phyloP scores from a whole-genome alignment of 2,113 vertebrate species.

The Promerops cafer region DNA sequence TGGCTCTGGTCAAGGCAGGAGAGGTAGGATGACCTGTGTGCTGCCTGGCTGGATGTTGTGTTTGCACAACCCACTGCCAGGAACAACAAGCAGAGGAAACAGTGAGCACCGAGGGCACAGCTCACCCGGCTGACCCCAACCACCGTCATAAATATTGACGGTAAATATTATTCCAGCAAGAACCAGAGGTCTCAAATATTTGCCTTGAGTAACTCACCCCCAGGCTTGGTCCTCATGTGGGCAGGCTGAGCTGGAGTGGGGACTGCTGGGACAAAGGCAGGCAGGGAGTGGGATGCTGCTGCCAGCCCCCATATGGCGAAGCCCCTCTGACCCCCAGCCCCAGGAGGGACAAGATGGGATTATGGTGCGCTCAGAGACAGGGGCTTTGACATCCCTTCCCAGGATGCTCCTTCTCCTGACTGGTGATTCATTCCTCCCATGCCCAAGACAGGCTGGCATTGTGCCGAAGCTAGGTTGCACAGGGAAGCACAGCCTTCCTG shows the following conservation, averaged over 20 bases:
- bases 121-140: background rate
- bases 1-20: background rate
- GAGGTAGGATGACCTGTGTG: background rate
- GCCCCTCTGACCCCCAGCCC: too few species aligned
- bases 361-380: background rate
- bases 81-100: background rate
- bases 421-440: background rate
- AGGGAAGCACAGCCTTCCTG: background rate
- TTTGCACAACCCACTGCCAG: background rate
- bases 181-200: background rate
- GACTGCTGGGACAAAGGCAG: background rate
- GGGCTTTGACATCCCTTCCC: background rate
- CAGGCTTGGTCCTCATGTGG: accelerated
- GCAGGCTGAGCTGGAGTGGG: background rate
- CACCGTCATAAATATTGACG: too few species aligned
- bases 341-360: background rate
- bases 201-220: background rate
- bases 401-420: background rate
- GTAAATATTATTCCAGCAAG: constrained; percentile 21
- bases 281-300: background rate
- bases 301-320: background rate
- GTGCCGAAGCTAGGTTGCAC: background rate
- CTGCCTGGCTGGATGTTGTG: background rate
- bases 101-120: accelerated
- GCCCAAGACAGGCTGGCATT: background rate